These are phyloP conservation scores for Cephalopterus ornatus DNA, from an alignment of 2,113 vertebrate genomes.

Conservation along the genomic window DNA sequence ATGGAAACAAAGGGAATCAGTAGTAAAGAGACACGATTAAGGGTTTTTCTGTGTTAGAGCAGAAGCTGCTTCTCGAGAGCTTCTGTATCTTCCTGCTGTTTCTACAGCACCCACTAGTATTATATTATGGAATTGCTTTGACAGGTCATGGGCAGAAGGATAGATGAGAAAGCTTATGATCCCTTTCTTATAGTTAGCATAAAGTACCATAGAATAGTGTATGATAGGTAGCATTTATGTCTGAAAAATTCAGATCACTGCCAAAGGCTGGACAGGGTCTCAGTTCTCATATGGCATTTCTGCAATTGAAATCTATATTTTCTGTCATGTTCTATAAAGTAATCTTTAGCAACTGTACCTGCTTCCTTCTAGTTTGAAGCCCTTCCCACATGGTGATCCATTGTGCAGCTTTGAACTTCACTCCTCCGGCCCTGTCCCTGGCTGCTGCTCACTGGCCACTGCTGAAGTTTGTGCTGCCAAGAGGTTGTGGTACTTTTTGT, in stretches of 20 bases:
- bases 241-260: not conserved
- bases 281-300: not conserved
- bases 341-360: not conserved
- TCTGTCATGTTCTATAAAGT: not conserved
- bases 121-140: not conserved
- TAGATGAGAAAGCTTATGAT: not conserved
- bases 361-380: not conserved
- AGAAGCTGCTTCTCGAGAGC: not conserved
- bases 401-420: not conserved
- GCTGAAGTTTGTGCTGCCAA: not conserved
- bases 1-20: not conserved
- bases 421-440: not conserved
- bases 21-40: not conserved
- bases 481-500: not conserved
- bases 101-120: not conserved
- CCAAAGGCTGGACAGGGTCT: fast-evolving
- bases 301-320: not conserved
- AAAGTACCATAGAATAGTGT: not conserved
- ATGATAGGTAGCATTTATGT: fast-evolving
- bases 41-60: not conserved
- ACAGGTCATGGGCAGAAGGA: not conserved
- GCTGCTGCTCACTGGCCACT: not conserved
- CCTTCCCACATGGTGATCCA: not conserved
- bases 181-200: not conserved
- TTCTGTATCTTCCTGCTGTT: not conserved